Percentiles rank a stretch among this genome's conserved stretches.
These are phyloP conservation scores for Eulemur albifrons DNA, from an alignment of 2,797 vertebrate species.

Conservation along the genomic window DNA sequence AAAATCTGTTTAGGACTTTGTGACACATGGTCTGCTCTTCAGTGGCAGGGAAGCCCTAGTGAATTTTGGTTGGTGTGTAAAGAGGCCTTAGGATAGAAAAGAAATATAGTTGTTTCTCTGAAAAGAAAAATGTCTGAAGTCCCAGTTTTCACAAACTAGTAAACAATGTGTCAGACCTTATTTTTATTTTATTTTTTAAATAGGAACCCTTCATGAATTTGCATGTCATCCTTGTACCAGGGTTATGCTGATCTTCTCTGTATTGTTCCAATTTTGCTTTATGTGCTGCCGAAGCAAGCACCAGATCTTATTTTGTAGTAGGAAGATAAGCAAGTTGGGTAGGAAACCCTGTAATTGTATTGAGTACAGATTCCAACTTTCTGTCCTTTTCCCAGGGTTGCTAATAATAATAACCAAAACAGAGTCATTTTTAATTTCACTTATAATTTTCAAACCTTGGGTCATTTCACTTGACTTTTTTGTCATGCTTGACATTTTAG, in stretches of 20 bases:
- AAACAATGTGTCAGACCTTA: background rate
- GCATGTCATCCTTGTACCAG: background rate
- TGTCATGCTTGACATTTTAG: conserved; percentile 15
- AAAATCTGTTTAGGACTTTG: background rate
- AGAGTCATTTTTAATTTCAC: background rate
- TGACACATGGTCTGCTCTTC: background rate
- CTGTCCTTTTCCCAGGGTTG: background rate
- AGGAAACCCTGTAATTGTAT: background rate
- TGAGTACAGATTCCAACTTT: background rate
- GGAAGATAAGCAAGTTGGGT: background rate
- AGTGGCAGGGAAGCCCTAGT: background rate
- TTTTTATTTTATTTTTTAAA: background rate
- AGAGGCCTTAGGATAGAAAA: background rate
- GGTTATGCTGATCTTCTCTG: background rate
- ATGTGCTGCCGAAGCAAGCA: background rate
- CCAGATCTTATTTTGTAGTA: background rate
- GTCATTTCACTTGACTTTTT: conserved; percentile 33
- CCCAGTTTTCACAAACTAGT: background rate
- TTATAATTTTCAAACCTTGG: background rate
- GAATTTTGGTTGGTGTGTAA: conserved; percentile 10
- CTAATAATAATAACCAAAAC: background rate
- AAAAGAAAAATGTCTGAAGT: background rate
- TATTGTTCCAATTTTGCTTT: background rate
- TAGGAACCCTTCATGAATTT: background rate
- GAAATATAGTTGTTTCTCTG: background rate